A percentile compares a stretch with the other conserved stretches of the same genome.
These are phyloP conservation scores for Notechis scutatus DNA, from an alignment of 2,113 vertebrate species.

Conservation along the genomic window DNA sequence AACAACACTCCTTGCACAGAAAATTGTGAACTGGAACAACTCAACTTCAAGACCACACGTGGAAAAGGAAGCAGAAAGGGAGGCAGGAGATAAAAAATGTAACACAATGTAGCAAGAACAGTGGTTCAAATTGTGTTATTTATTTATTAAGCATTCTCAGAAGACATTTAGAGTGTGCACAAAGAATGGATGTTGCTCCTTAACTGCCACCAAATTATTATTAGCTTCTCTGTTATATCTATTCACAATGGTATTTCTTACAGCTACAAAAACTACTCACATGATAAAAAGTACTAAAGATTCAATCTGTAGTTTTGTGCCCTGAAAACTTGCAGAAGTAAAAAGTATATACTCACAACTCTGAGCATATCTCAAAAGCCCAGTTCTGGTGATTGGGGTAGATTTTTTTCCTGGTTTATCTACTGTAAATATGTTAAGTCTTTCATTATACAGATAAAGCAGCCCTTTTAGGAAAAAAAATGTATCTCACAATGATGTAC, in stretches of 20 bases:
- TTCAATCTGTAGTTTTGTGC: neutral
- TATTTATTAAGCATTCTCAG: neutral
- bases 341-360: neutral
- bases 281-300: neutral
- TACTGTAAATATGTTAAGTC: neutral
- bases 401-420: neutral
- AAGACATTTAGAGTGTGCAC: neutral
- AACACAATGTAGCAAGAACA: neutral
- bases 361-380: neutral
- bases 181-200: neutral
- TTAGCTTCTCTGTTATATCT: neutral
- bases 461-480: neutral
- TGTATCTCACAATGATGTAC: neutral
- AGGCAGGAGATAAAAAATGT: neutral
- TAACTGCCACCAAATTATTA: neutral
- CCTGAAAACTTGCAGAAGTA: neutral
- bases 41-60: neutral
- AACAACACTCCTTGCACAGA: neutral
- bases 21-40: neutral
- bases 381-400: neutral
- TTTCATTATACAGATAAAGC: neutral
- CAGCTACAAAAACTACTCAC: neutral
- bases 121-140: neutral
- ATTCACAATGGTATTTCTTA: neutral
- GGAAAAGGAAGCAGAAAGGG: neutral